Evolutionary conservation across 2,888 invertebrate species (phyloP).

Genomic region (Aphodius sticticus): DNA sequence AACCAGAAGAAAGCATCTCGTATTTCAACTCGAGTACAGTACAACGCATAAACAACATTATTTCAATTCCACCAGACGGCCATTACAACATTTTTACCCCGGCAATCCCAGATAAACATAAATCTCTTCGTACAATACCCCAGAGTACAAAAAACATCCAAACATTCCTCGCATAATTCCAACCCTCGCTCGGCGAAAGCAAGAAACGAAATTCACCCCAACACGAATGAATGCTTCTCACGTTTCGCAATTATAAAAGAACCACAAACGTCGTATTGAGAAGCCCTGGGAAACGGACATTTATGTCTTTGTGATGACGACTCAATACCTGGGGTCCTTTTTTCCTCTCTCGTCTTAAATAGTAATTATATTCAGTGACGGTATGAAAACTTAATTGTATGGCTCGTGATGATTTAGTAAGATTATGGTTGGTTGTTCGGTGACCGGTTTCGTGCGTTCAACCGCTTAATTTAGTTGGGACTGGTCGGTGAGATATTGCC

Average conservation of each 20-base stretch:
- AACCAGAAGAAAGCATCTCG: not conserved
- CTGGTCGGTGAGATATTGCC: not conserved
- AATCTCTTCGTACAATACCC: not conserved
- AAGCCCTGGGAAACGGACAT: not conserved
- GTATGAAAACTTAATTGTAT: conserved; percentile 4
- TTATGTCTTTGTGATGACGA: conserved; percentile 4
- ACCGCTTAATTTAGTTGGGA: conserved; percentile 23
- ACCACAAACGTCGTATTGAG: not conserved
- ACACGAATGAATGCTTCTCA: not conserved
- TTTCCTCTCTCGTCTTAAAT: not conserved
- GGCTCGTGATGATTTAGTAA: not conserved
- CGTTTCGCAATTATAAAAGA: conserved; percentile 4
- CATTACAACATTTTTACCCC: not conserved
- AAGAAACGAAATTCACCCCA: conserved; percentile 4
- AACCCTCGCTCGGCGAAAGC: not conserved
- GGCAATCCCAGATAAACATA: not conserved
- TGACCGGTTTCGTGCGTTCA: conserved; percentile 19
- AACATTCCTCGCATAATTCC: not conserved
- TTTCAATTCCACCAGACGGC: not conserved
- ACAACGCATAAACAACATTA: not conserved
- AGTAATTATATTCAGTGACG: not conserved
- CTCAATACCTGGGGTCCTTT: not conserved
- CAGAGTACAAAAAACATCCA: not conserved
- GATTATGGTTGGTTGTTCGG: not conserved
- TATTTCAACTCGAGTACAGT: not conserved